A percentile compares a stretch with the other conserved stretches of the same genome.
Conservation (phyloP, 2,888 invertebrate species). For the Argynnis bischoffii region DNA sequence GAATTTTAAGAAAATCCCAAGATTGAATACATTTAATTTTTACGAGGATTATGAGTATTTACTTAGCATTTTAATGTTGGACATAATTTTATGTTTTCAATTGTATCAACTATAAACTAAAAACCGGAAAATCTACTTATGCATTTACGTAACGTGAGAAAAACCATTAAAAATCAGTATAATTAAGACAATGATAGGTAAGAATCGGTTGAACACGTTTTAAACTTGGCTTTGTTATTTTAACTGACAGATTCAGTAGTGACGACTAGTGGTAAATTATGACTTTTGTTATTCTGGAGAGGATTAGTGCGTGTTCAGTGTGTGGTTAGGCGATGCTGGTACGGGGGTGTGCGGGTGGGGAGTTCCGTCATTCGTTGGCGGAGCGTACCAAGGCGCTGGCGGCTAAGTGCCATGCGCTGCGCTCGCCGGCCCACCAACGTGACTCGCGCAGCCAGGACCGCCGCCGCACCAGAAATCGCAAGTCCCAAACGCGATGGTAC, state of each 20-base stretch:
- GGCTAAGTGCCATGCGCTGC: slow-evolving; percentile 74
- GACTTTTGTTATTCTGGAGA: slow-evolving; percentile 38
- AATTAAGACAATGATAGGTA: neutral
- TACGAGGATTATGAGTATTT: neutral
- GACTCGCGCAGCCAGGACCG: slow-evolving; percentile 64
- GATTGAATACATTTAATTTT: too few relatives aligned
- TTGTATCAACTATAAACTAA: neutral
- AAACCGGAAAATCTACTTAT: neutral
- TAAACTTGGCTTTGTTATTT: slow-evolving; percentile 33
- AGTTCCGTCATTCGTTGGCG: slow-evolving; percentile 75
- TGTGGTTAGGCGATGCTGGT: slow-evolving; percentile 70
- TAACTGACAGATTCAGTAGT: slow-evolving; percentile 2
- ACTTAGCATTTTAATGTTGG: neutral
- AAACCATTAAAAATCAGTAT: neutral
- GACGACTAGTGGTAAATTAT: slow-evolving; percentile 12
- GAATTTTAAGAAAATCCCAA: too few relatives aligned
- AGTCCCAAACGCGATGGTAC: slow-evolving; percentile 85
- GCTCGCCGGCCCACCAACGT: slow-evolving; percentile 62
- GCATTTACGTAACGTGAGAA: slow-evolving; percentile 8
- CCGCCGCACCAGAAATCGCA: slow-evolving; percentile 72
- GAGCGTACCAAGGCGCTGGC: slow-evolving; percentile 79
- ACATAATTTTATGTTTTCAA: neutral
- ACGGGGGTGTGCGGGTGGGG: slow-evolving; percentile 73
- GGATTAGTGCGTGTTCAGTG: slow-evolving; percentile 43
- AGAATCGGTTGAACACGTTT: slow-evolving; percentile 7